Evolutionary conservation across 2,888 invertebrate species (phyloP).

Genomic region (Agelastica alni): DNA sequence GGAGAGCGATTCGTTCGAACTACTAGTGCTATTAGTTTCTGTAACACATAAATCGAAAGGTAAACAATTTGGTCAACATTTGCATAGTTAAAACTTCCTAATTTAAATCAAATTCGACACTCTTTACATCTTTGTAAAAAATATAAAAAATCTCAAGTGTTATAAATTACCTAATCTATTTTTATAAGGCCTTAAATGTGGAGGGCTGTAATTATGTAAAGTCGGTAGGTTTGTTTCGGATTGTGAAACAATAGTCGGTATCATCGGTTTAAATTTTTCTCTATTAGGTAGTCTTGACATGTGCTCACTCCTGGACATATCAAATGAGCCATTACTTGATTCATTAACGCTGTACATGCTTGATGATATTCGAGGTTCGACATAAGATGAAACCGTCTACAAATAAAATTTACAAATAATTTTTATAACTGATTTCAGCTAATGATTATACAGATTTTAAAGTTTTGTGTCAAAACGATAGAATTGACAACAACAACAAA

Average conservation of each 20-base stretch:
- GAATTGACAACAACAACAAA: too few species aligned
- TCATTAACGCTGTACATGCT: slow-evolving; percentile 57
- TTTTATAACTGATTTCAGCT: too few species aligned
- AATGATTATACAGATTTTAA: too few species aligned
- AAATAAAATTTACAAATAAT: too few species aligned
- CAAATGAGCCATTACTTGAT: slow-evolving; percentile 45
- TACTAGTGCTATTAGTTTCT: slow-evolving; percentile 66
- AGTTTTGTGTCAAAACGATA: too few species aligned
- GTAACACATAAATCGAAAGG: too few species aligned
- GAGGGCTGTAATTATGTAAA: slow-evolving; percentile 52
- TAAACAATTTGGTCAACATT: too few species aligned
- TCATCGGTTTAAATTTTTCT: slow-evolving; percentile 45
- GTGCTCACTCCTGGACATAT: slow-evolving; percentile 48
- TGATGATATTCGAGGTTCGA: slow-evolving; percentile 58
- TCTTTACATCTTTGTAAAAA: too few species aligned
- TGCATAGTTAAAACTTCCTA: too few species aligned
- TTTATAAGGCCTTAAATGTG: slow-evolving; percentile 50
- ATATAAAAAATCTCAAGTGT: too few species aligned
- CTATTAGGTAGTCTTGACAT: slow-evolving; percentile 31
- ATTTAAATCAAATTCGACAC: too few species aligned
- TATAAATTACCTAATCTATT: slow-evolving; percentile 47
- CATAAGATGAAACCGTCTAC: slow-evolving; percentile 56
- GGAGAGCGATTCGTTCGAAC: slow-evolving; percentile 84
- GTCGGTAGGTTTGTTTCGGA: slow-evolving; percentile 57
- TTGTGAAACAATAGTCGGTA: slow-evolving; percentile 52